Percentiles rank a stretch among this genome's conserved stretches.
phyloP scores from a whole-genome alignment of 1,140 invertebrate genomes.

The Saxidomus purpurata region DNA sequence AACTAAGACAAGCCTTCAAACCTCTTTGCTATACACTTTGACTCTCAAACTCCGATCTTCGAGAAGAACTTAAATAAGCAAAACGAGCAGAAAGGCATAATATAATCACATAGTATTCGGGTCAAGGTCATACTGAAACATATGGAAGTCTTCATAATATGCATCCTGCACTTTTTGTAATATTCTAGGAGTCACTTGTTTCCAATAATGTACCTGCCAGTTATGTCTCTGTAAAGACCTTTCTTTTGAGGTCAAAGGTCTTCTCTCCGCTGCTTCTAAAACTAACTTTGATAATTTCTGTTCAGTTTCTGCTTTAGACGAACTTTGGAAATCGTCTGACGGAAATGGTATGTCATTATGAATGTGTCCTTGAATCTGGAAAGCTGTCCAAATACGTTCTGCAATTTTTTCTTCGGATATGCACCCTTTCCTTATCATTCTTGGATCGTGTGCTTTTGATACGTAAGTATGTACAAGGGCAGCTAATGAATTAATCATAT shows the following conservation, averaged over 20 bases:
- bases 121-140: conserved; percentile 41
- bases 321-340: background rate
- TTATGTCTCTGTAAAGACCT: conserved; percentile 26
- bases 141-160: conserved; percentile 35
- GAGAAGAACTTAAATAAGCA: no score
- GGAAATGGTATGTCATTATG: conserved; percentile 37
- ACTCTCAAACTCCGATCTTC: no score
- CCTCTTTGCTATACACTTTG: no score
- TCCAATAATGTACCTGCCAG: conserved; percentile 33
- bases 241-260: background rate
- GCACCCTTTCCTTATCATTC: conserved; percentile 24
- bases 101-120: conserved; percentile 35
- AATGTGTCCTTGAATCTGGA: conserved; percentile 55
- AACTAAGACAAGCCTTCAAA: no score
- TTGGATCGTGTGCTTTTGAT: conserved; percentile 31
- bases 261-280: background rate
- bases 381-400: conserved; percentile 36
- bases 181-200: background rate
- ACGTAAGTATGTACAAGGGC: conserved; percentile 42
- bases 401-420: conserved; percentile 28
- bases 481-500: background rate
- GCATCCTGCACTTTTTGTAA: conserved; percentile 31
- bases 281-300: conserved; percentile 10
- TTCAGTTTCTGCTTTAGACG: background rate
- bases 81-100: no score